Base-by-base conservation (phyloP, 2,888 invertebrate species). In the Coenonympha arcania region DNA sequence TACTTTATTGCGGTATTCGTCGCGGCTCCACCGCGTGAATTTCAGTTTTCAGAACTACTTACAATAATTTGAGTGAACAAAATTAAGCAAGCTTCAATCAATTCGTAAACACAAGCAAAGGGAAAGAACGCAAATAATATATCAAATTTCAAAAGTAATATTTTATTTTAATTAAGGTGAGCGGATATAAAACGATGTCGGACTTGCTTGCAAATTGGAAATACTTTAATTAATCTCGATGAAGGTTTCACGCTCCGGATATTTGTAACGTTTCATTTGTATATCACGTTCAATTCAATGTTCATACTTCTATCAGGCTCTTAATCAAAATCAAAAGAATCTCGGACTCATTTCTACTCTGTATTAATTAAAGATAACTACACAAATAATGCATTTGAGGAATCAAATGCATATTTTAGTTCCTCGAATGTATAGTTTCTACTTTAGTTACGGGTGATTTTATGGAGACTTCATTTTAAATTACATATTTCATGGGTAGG, bases 191-290 rank as follows among this genome's bases (percentile, higher is more conserved):
- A 43, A 33, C 19, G 22, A 2, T 11, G 41, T 13, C 31, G 31
- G 31, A 22, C 43, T 37, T 20, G 20, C 41, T 28, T 22, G 33
- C 31, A 43, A 43, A 43, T 43, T 43, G 43, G 43, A 43, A 43
- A 31, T 30, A 43, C 43, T 43, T 43, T 43, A 43, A 43, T 43
- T 43, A 43, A 15, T 43, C 22, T 22, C 43, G 43, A 43, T 43
- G 43, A 43, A 33, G 31, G 31, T 20, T 31, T 43, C 43, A 43
- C 20, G 43, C 20, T 33, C 33, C 43, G 20, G 15, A 43, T 43
- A 43, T 43, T 43, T 31, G 43, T 43, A 22, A 43, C 43, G 20
- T 43, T 43, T 20, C 31, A 33, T 43, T 43, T 43, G 31, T 41
- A 18, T 28, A 37, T 15, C 13, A 11, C 11, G 11, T 4, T 11